A percentile compares a stretch with the other conserved stretches of the same genome.
Conservation (phyloP, 2,888 invertebrate species). For the Phaedon cochleariae region DNA sequence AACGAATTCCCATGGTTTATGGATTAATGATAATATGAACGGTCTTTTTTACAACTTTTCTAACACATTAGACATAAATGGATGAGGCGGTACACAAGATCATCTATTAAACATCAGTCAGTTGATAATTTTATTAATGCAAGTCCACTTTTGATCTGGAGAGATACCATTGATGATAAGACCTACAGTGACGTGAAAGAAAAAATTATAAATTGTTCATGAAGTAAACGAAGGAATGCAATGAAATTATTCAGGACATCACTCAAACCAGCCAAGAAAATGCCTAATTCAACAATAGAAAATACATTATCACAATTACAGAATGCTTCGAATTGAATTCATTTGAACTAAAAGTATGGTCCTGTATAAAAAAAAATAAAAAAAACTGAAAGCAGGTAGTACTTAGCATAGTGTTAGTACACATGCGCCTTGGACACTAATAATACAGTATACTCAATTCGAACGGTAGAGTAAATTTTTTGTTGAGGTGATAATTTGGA, state of each 20-base stretch:
- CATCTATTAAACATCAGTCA: slow-evolving; percentile 17
- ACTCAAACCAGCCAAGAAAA: neutral
- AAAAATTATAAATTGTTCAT: slow-evolving; percentile 5
- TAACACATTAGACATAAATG: slow-evolving; percentile 16
- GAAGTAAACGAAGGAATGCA: neutral
- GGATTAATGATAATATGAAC: neutral
- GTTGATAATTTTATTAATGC: slow-evolving; percentile 16
- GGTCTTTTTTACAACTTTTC: slow-evolving; percentile 3
- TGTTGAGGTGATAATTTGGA: too few relatives aligned
- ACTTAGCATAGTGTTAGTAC: too few relatives aligned
- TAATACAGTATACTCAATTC: too few relatives aligned
- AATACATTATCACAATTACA: too few relatives aligned
- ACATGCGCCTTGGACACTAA: too few relatives aligned
- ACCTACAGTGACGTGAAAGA: neutral
- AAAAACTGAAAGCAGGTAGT: too few relatives aligned
- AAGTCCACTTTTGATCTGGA: slow-evolving; percentile 1
- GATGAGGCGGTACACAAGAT: slow-evolving; percentile 10
- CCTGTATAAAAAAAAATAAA: too few relatives aligned
- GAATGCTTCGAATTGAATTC: too few relatives aligned
- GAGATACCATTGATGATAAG: neutral
- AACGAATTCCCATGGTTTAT: neutral
- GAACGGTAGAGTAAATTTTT: too few relatives aligned
- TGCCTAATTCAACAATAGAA: too few relatives aligned
- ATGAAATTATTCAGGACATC: slow-evolving; percentile 1
- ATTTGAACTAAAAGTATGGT: too few relatives aligned